Conservation (phyloP, 2,888 invertebrate genomes). For the Lapara coniferarum region DNA sequence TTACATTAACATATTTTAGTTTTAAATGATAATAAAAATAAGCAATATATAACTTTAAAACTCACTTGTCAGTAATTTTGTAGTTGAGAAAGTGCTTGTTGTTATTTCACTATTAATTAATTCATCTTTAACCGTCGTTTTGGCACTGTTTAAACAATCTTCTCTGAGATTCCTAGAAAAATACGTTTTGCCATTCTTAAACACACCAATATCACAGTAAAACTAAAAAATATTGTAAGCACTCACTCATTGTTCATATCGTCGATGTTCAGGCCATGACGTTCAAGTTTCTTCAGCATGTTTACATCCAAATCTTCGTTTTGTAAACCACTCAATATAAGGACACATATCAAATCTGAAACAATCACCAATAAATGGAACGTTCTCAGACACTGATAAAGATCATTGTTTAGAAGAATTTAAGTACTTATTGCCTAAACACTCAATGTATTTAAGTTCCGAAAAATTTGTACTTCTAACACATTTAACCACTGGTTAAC, state of each 20-base stretch:
- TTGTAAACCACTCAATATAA: conserved; percentile 71
- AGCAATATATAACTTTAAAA: neutral
- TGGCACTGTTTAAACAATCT: conserved; percentile 39
- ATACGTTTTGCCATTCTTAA: conserved; percentile 11
- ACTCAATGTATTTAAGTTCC: neutral
- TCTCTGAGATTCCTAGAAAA: conserved; percentile 38
- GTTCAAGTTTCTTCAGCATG: conserved; percentile 62
- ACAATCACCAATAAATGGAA: conserved; percentile 36
- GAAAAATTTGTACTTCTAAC: neutral
- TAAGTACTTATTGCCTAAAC: neutral
- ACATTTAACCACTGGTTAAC: neutral
- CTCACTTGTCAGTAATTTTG: conserved; percentile 26
- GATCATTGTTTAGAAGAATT: conserved; percentile 10
- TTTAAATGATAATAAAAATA: neutral
- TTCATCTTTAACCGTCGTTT: neutral
- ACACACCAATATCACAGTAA: no score
- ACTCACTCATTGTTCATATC: conserved; percentile 70
- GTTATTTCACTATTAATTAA: neutral
- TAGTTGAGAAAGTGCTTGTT: conserved; percentile 23
- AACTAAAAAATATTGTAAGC: conserved; percentile 12
- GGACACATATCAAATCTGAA: conserved; percentile 75
- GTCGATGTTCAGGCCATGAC: conserved; percentile 66
- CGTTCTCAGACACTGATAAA: conserved; percentile 6
- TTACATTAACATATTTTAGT: neutral
- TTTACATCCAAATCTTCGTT: conserved; percentile 68